Conservation (phyloP, 2,888 invertebrate genomes). For the Fragum sueziense region DNA sequence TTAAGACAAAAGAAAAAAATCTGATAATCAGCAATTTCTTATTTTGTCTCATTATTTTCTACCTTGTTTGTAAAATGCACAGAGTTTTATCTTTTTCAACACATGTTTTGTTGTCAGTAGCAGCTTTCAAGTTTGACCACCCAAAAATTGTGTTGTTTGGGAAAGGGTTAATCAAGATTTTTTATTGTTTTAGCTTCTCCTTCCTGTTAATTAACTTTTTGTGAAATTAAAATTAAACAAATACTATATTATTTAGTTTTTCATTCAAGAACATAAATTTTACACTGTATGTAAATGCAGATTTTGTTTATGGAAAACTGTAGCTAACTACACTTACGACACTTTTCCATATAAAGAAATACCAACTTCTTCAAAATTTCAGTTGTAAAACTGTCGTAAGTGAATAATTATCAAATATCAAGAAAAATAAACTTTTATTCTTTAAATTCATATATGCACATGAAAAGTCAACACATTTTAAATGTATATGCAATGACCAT, state of each 20-base stretch:
- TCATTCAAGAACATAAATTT: neutral
- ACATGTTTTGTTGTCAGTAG: no score
- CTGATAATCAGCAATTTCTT: no score
- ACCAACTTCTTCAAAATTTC: neutral
- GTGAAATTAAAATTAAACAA: neutral
- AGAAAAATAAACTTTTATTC: neutral
- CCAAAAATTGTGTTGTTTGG: no score
- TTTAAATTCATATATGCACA: neutral
- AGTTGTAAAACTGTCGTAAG: constrained; percentile 10
- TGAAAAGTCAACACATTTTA: no score
- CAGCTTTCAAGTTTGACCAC: no score
- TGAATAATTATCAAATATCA: neutral
- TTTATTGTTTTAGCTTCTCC: neutral
- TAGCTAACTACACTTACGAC: constrained; percentile 5
- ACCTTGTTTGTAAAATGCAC: no score
- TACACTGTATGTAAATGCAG: neutral
- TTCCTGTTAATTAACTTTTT: no score
- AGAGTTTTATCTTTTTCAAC: no score
- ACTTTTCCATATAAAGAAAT: neutral
- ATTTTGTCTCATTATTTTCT: no score
- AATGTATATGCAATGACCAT: no score
- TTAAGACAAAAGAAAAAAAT: no score
- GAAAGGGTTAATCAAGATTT: neutral
- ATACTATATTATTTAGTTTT: neutral
- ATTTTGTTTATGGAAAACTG: neutral